Evolutionary conservation across 1,140 invertebrate species (phyloP), one percentile per base, ranked within the genome.

Genomic region (Trissolcus basalis): DNA sequence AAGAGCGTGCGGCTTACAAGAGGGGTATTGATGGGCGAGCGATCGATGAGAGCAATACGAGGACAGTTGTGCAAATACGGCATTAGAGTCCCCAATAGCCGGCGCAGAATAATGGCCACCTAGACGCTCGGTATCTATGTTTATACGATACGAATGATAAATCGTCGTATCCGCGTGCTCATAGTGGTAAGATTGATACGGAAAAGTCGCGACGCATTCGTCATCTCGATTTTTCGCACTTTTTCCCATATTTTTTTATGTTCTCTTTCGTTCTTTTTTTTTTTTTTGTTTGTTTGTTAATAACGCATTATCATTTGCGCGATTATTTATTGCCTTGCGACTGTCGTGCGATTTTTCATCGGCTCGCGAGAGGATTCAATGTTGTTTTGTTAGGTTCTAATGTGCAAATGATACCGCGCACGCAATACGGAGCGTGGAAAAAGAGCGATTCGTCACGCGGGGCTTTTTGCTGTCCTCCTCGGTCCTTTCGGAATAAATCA

Each of bases 81-180:
- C 33, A 67, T 77, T 67, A 77, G 64, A 77, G 55, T 67, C 51
- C 55, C 61, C 55, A n/a, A 50, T 67, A 48, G n/a, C 68, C 43
- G 19, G 53, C 48, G 19, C 8, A n/a, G 33, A 35, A 69, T 76
- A 64, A 71, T 71, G 55, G 73, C 36, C 49, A 70, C 54, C 73
- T 76, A 75, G 72, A 64, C 72, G 56, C 36, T 63, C 54, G 53
- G 36, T 65, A 70, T 79, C 77, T 78, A 56, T 75, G 77, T 79
- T 81, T 78, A 81, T 81, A 74, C 77, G 79, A 81, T 78, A 77
- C 54, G 65, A 39, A 78, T 77, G 80, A 81, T 78, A 80, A 81
- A 78, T 77, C 64, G 48, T 69, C 59, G 47, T 80, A 80, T 81
- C 80, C 79, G n/a, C n/a, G 51, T 81, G 79, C 79, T 81, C 77